A percentile compares a stretch with the other conserved stretches of the same genome.
These are phyloP conservation scores for Cerceris rybyensis DNA, from an alignment of 2,888 invertebrate species.

Conservation along the genomic window DNA sequence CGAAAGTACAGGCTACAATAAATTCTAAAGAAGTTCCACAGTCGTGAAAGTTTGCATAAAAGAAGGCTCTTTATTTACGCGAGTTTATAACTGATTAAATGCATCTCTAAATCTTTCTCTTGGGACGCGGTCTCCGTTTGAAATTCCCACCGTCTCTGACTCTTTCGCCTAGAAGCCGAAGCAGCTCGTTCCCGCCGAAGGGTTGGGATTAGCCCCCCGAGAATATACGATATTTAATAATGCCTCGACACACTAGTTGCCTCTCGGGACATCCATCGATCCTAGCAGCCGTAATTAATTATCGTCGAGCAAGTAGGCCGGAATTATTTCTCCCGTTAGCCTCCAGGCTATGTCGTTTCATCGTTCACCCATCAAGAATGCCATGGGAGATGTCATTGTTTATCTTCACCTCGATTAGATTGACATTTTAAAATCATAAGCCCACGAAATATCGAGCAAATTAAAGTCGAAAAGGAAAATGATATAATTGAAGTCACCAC, in stretches of 20 bases:
- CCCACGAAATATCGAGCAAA: too few relatives aligned
- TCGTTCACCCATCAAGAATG: background rate
- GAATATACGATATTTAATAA: conserved; percentile 74
- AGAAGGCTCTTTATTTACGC: conserved; percentile 31
- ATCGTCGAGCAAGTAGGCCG: conserved; percentile 58
- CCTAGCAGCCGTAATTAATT: conserved; percentile 75
- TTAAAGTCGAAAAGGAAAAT: too few relatives aligned
- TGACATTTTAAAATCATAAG: too few relatives aligned
- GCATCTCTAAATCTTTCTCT: conserved; percentile 41
- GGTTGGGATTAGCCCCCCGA: conserved; percentile 65
- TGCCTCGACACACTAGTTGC: conserved; percentile 65
- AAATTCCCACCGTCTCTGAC: conserved; percentile 15
- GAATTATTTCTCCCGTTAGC: conserved; percentile 62
- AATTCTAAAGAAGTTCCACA: background rate
- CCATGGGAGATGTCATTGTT: too few relatives aligned
- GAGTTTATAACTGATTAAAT: conserved; percentile 47
- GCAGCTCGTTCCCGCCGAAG: conserved; percentile 28
- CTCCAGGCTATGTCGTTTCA: conserved; percentile 17
- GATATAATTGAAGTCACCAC: too few relatives aligned
- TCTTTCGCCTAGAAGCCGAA: background rate
- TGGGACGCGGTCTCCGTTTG: conserved; percentile 32
- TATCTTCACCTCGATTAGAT: too few relatives aligned
- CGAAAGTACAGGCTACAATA: background rate
- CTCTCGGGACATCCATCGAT: conserved; percentile 73
- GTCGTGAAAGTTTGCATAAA: conserved; percentile 9